Base-by-base conservation (phyloP, 2,113 vertebrate genomes). In the Syrmaticus mikado region DNA sequence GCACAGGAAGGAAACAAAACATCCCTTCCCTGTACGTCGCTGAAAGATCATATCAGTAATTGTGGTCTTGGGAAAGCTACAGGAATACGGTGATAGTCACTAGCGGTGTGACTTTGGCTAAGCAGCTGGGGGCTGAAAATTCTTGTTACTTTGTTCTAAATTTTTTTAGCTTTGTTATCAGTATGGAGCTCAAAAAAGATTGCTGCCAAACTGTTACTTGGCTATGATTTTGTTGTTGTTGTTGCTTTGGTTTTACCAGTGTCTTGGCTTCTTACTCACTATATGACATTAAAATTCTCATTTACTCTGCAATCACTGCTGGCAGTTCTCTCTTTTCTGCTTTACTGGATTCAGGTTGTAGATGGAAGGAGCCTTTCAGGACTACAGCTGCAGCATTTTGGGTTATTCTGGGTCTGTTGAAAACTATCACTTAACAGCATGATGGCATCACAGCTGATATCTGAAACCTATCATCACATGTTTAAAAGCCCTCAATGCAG, bases 91-190 rank as follows among this genome's bases (percentile, higher is more conserved):
- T n/a, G n/a, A n/a, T n/a, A n/a, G n/a, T n/a, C n/a, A 17, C 27
- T 30, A 53, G 52, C 30, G 52, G 15, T 30, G 52, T 17, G 52
- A 53, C 27, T 53, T 91, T 87, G 53, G 22, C 22, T 89, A 77
- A 90, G 87, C 94, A 94, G 85, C 81, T 95, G 82, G 41, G 57
- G 91, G 61, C 34, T 92, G 85, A 90, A 81, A 92, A 91, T 62
- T 62, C 58, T 64, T 24, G 20, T 14, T 61, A 24, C 32, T 76
- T 62, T 34, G 38, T 13, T 43, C 38, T 28, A 40, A 32, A 16
- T 65, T 27, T n/a, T 48, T 40, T 21, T 52, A 65, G 30, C 46
- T 64, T 40, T 65, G 28, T 10, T 52, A 53, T 80, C 55, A 52
- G 41, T 14, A 16, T 0, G 16, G 43, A 92, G 40, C 38, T 89